phyloP scores from a whole-genome alignment of 1,140 invertebrate species.

The Macrostomum lignano region DNA sequence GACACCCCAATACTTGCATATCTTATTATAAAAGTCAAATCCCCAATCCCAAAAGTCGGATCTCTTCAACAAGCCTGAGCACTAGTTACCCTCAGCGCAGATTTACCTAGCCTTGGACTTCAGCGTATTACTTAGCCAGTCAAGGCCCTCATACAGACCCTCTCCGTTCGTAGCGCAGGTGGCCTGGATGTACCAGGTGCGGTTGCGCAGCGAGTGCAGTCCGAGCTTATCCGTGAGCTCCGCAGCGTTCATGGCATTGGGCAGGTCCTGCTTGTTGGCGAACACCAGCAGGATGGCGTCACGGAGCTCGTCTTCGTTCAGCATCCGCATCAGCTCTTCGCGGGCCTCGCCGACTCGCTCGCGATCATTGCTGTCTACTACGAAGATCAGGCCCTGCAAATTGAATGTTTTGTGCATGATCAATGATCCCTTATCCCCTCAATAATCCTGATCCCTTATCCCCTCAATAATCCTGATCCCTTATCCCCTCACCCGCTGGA shows the following conservation, averaged over 20 bases:
- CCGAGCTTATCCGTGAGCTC: slow-evolving; percentile 90
- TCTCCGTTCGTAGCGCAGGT: slow-evolving; percentile 72
- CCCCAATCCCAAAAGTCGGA: no score
- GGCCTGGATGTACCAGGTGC: slow-evolving; percentile 14
- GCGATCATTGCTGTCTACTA: slow-evolving; percentile 85
- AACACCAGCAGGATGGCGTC: slow-evolving; percentile 87
- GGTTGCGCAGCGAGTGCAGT: slow-evolving; percentile 62
- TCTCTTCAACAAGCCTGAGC: no score
- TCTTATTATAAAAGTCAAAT: no score
- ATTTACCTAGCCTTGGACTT: no score
- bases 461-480: no score
- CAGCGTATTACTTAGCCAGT: slow-evolving; percentile 22
- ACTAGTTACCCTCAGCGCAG: no score
- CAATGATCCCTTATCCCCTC: no score
- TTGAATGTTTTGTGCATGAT: no score
- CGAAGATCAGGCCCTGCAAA: slow-evolving; percentile 56
- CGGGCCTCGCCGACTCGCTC: slow-evolving; percentile 77
- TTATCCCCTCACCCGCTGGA: no score
- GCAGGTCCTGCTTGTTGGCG: slow-evolving; percentile 97
- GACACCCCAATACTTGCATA: no score
- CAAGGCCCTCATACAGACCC: slow-evolving; percentile 76
- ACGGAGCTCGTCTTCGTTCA: slow-evolving; percentile 63
- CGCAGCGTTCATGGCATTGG: slow-evolving; percentile 86
- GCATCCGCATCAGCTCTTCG: slow-evolving; percentile 46
- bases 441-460: no score